Evolutionary conservation across 2,888 invertebrate genomes (phyloP).

Genomic region (Rosalia funebris): DNA sequence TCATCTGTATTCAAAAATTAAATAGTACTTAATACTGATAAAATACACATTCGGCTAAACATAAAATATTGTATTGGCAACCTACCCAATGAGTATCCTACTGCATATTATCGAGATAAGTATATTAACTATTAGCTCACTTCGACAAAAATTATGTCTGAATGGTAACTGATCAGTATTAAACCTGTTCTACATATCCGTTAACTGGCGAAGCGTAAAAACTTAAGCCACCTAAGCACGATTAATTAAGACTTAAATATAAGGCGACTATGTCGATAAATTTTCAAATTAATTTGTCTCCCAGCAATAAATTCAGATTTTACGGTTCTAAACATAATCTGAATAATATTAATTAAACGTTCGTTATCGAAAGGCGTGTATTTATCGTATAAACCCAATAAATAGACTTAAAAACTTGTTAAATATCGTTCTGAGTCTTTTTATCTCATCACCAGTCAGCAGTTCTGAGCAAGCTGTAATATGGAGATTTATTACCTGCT

Average conservation of each 20-base stretch:
- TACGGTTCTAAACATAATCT: slow-evolving; percentile 34
- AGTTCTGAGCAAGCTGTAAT: slow-evolving; percentile 4
- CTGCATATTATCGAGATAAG: slow-evolving; percentile 9
- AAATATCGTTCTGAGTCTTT: slow-evolving; percentile 7
- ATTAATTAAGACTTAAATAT: slow-evolving; percentile 43
- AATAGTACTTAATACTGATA: slow-evolving; percentile 2
- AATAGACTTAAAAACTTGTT: slow-evolving; percentile 14
- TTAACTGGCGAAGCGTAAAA: slow-evolving; percentile 33
- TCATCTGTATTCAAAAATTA: not conserved
- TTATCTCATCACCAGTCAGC: slow-evolving; percentile 14
- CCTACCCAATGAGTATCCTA: not conserved
- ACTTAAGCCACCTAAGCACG: slow-evolving; percentile 34
- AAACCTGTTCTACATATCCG: slow-evolving; percentile 37
- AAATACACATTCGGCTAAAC: not conserved
- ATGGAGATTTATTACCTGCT: not conserved
- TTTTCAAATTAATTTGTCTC: slow-evolving; percentile 40
- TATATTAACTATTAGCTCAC: not conserved
- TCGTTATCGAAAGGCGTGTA: slow-evolving; percentile 22
- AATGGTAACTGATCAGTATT: slow-evolving; percentile 3
- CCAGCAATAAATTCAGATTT: slow-evolving; percentile 39
- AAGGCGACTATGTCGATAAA: slow-evolving; percentile 42
- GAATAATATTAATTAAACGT: slow-evolving; percentile 37
- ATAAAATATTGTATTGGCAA: not conserved
- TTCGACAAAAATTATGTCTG: slow-evolving; percentile 7
- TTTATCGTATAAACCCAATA: slow-evolving; percentile 13